Evolutionary conservation across 2,113 vertebrate genomes (phyloP), one percentile per base, ranked within the genome.

Genomic region (Machaerirhynchus nigripectus): DNA sequence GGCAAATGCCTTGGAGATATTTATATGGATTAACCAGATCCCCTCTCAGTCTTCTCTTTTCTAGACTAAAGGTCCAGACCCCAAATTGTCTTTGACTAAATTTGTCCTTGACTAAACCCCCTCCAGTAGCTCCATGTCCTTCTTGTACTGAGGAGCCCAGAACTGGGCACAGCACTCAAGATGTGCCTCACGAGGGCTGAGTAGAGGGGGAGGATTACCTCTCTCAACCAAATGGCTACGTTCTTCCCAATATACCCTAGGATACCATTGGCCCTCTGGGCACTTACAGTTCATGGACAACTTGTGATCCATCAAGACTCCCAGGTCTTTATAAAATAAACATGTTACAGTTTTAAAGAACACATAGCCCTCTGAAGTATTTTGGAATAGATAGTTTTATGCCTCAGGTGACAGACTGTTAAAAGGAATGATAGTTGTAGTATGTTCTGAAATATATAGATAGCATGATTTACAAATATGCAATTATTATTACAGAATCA

Each of bases 101-200:
- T n/a, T n/a, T n/a, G 53, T 9, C 6, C 17, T 55, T 53, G 22
- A 11, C 18, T 18, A n/a, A 33, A 46, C 33, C 14, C 11, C 28
- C 31, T 64, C 14, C 33, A 33, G 27, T 27, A 9, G 11, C 6
- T 55, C 14, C 11, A 15, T 46, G 22, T 39, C 16, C 33, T 27
- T 55, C 40, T 55, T 55, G 15, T 10, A 19, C 39, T 47, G n/a
- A 39, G n/a, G n/a, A 40, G 6, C 15, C 10, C 18, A 23, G n/a
- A 39, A 55, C 30, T n/a, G 18, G 14, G 15, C n/a, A 19, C 18
- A 84, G 40, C 6, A n/a, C 21, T 47, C 12, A 18, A 39, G 23
- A 6, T 23, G 9, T 15, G 23, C n/a, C 15, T 40, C 42, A 30
- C 0, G 0, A 56, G 23, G 11, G 3, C n/a, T 33, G 24, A 39